Evolutionary conservation across 2,113 vertebrate genomes (phyloP), one percentile per base, ranked within the genome.

Genomic region (Seriola dumerili): DNA sequence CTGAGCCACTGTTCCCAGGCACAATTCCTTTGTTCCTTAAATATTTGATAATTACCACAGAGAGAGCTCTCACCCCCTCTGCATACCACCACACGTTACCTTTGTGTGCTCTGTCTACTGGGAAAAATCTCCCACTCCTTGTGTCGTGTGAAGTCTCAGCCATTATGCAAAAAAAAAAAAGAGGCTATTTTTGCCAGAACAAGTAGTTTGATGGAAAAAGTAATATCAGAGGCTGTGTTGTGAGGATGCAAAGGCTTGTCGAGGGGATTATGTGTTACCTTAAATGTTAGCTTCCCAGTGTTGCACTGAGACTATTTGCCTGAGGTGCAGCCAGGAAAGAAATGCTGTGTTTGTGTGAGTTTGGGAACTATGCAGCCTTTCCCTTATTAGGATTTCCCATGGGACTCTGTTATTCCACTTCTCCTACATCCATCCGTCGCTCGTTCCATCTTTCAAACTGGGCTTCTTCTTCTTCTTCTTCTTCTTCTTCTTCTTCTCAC

Each of bases 331-430:
- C 87, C 81, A 78, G 89, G 84, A 82, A 76, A 88, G 40, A 81
- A 57, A 57, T 21, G 38, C 23, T 66, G 76, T 58, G 64, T 73
- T 65, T 79, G 52, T 62, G 55, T 76, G 72, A 63, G 68, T 90
- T 91, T 91, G 92, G 91, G 92, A 94, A 94, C 44, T 57, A 38
- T 88, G 77, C 87, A 83, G 87, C 92, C 89, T 92, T 94, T 92
- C 77, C 69, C 78, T 73, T 87, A 71, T 83, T 75, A 84, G 72
- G 78, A 81, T 78, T 76, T 91, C 92, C 85, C 84, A 63, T 40
- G 81, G 76, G 84, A 79, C 57, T 54, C 42, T 29, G 69, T 25
- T 77, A 79, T 75, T 88, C 77, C 59, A 78, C 58, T 85, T 87
- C 46, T 61, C 54, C 66, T 29, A 29, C 29, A 29, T 48, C 29